Conservation (phyloP, 2,113 vertebrate genomes). For the Scopus umbretta region DNA sequence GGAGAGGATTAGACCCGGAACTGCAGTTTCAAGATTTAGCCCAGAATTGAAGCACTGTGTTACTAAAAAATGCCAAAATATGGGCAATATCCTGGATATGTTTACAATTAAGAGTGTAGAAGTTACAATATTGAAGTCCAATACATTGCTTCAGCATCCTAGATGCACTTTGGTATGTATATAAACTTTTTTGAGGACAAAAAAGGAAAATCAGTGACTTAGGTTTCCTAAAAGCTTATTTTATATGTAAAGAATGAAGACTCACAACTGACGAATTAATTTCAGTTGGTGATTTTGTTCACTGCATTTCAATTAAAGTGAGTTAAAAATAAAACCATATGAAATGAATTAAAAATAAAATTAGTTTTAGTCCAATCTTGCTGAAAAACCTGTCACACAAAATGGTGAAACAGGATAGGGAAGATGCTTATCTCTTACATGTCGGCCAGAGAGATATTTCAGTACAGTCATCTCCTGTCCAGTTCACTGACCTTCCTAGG, state of each 20-base stretch:
- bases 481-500: background rate
- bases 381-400: background rate
- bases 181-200: background rate
- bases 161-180: background rate
- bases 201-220: background rate
- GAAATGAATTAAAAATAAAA: constrained; percentile 50
- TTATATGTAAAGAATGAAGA: constrained; percentile 4
- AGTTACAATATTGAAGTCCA: background rate
- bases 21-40: background rate
- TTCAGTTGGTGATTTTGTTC: constrained; percentile 41
- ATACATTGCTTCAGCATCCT: background rate
- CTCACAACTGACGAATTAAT: constrained; percentile 40
- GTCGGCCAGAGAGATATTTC: background rate
- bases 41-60: background rate
- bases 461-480: background rate
- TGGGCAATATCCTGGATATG: background rate
- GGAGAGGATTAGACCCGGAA: background rate
- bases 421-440: background rate
- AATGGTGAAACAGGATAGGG: background rate
- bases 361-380: constrained; percentile 14
- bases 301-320: constrained; percentile 37
- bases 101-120: background rate
- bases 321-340: constrained; percentile 46
- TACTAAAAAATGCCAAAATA: background rate
- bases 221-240: constrained; percentile 11